Evolutionary conservation across 2,797 vertebrate genomes (phyloP), one percentile per base, ranked within the genome.

Genomic region (Sebastes hubbsi): DNA sequence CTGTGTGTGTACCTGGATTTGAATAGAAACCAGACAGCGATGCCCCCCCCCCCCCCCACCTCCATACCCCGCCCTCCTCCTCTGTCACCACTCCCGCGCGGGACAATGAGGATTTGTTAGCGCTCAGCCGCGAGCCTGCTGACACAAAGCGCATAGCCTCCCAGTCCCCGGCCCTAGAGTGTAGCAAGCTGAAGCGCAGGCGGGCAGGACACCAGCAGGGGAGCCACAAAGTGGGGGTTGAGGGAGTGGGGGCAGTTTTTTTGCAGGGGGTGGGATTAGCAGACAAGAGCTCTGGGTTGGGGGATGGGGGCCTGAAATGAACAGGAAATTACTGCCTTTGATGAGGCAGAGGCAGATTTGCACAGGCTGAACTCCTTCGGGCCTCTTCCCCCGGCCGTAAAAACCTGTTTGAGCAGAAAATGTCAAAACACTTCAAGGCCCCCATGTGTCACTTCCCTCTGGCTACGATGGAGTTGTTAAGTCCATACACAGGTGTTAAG

Each of bases 81-180:
- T 94, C 96, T 94, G 96, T 96, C 97, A 96, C 95, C 95, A 92
- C 95, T 97, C 94, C 95, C 87, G 90, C 87, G 82, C 86, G 86
- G 97, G 96, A 99, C 97, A 98, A 98, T 97, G 96, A 97, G 95
- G 96, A 97, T 98, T 97, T 98, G 97, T 98, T 97, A 96, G 96
- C 91, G 96, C 94, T 95, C 95, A 96, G 96, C 96, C 96, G 94
- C 94, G 95, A 96, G 96, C 95, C 95, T 91, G 93, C 94, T 94
- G 95, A 97, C 96, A 99, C 97, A 98, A 98, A 98, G 97, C 88
- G 55, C 36, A 69, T n/a, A 85, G 90, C 88, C 85, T 89, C 85
- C 75, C 81, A 61, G 82, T 84, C 87, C 90, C 74, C 76, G 16
- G 88, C 77, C 75, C 58, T 27, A 58, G 95, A 93, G 88, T 75